Conservation (phyloP, 2,113 vertebrate species). For the Mola mola region DNA sequence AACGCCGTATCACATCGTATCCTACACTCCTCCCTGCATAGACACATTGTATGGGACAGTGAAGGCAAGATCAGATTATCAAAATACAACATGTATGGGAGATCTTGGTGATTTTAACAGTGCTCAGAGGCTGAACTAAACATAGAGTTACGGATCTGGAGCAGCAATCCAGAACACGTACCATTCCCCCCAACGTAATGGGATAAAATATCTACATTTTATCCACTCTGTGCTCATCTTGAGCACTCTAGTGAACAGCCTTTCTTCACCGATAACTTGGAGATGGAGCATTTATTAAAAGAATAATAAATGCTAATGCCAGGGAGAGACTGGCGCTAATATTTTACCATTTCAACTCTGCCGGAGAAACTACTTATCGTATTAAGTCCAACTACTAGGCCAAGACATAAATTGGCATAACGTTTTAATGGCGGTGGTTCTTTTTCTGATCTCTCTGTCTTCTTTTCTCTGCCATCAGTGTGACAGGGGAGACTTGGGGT, state of each 20-base stretch:
- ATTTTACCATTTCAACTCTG: neutral
- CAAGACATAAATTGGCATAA: neutral
- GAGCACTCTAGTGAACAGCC: neutral
- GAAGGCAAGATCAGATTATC: neutral
- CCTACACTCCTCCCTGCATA: slow-evolving; percentile 2
- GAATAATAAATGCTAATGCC: neutral
- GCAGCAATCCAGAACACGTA: neutral
- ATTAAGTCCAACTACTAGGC: neutral
- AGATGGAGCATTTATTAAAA: neutral
- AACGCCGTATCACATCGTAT: slow-evolving; percentile 37
- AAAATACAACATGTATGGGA: neutral
- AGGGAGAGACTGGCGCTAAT: neutral
- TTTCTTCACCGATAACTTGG: slow-evolving; percentile 5
- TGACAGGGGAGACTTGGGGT: neutral
- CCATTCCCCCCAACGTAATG: too few relatives aligned
- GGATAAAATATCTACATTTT: slow-evolving; percentile 1
- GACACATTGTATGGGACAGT: neutral
- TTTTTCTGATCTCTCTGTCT: neutral
- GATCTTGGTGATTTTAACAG: neutral
- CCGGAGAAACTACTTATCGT: neutral
- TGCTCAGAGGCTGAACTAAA: slow-evolving; percentile 1
- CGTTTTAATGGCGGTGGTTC: neutral
- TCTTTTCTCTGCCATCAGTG: neutral
- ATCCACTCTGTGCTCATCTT: neutral
- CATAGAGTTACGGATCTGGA: too few relatives aligned